phyloP scores from a whole-genome alignment of 2,113 vertebrate species.

The Oceanites oceanicus region DNA sequence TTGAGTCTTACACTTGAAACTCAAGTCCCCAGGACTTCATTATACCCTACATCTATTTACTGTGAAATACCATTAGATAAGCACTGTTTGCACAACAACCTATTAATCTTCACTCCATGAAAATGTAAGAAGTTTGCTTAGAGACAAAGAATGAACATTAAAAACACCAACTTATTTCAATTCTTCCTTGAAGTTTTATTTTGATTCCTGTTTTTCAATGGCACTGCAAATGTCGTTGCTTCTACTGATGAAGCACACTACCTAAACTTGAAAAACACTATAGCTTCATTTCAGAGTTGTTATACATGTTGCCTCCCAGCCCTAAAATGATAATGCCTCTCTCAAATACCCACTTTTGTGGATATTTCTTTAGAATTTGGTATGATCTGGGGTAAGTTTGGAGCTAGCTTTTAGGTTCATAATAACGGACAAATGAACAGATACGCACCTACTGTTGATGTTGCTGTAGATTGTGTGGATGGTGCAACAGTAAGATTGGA shows the following conservation, averaged over 20 bases:
- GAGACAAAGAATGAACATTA: neutral
- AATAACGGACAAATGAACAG: neutral
- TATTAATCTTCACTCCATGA: neutral
- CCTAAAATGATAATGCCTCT: neutral
- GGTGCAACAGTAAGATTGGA: accelerated
- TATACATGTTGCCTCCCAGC: neutral
- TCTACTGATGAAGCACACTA: neutral
- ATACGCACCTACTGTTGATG: constrained; percentile 14
- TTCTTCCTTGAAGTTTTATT: neutral
- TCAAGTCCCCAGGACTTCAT: neutral
- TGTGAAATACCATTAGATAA: neutral
- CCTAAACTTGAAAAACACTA: neutral
- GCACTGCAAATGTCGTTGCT: neutral
- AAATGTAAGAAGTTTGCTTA: neutral
- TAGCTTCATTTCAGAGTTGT: neutral
- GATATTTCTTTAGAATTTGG: neutral
- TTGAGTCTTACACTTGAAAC: neutral
- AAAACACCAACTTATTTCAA: neutral
- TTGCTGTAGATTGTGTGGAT: neutral
- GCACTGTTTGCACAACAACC: neutral
- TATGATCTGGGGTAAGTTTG: neutral
- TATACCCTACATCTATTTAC: neutral
- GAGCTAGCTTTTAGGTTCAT: neutral
- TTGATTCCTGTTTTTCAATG: neutral
- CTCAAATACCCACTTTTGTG: neutral